Evolutionary conservation across 2,888 invertebrate species (phyloP), one percentile per base, ranked within the genome.

Genomic region (Drosophila monieri): DNA sequence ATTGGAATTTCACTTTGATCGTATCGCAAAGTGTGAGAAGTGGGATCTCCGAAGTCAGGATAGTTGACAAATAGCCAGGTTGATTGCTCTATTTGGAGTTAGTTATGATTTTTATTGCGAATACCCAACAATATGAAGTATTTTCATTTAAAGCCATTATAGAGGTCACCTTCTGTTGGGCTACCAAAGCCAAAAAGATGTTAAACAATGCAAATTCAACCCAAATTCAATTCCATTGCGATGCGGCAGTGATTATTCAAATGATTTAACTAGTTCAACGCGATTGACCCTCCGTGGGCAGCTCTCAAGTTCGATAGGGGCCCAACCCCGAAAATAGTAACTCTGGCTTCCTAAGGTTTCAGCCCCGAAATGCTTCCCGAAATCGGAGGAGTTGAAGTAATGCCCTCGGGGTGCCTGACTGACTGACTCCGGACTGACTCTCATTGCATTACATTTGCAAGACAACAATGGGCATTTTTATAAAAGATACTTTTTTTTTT

Each of bases 391-490:
- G 65, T 46, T 39, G 54, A 65, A 46, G 30, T 39, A 54, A 15
- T 65, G 66, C 39, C 64, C 54, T 18, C 54, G 25, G 54, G 64
- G 46, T n/a, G 54, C 41, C 46, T 66, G 54, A 64, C 64, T 64
- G 64, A 62, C 64, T 65, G 65, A 55, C 66, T 66, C 41, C 47
- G 47, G 53, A 60, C 23, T 59, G 70, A 73, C 69, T 55, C 41
- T 8, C 66, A 85, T 81, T 65, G 84, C 78, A 83, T 86, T 83
- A 83, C 81, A 86, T 83, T 83, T 80, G 73, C 53, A 53, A 86
- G 80, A 86, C 87, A 81, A 86, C 81, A 81, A 86, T 81, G 86
- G 86, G 72, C 76, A 83, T 83, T 80, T 76, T 59, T 47, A 39
- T 53, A 43, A 32, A 18, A 23, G 15, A 18, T 48, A 21, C 43